These are phyloP conservation scores for Tipula vernalis DNA, from an alignment of 2,888 invertebrate species.

Conservation along the genomic window DNA sequence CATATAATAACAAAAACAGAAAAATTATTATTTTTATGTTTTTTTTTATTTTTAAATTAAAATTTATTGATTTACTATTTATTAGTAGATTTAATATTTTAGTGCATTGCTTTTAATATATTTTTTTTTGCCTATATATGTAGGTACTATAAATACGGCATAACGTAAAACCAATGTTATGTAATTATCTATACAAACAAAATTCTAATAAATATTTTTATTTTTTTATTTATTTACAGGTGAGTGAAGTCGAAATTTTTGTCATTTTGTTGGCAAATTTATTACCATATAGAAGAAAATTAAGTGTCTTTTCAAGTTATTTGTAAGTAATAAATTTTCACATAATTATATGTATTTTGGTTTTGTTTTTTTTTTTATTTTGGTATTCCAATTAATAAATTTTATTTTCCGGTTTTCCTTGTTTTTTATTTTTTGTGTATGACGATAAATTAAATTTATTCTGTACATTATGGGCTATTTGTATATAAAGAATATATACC, in stretches of 20 bases:
- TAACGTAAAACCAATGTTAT: no score
- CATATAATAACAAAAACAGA: slow-evolving; percentile 6
- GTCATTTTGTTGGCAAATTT: background rate
- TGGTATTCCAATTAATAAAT: background rate
- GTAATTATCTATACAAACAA: no score
- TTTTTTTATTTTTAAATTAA: background rate
- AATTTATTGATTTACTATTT: background rate
- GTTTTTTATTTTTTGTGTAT: background rate
- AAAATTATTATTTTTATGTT: background rate
- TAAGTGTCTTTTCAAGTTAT: background rate
- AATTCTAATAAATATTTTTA: background rate
- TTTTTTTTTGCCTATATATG: background rate
- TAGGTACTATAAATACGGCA: background rate
- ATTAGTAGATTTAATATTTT: slow-evolving; percentile 4
- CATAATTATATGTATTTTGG: background rate
- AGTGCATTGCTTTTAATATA: background rate
- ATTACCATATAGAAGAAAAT: background rate
- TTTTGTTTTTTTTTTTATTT: background rate
- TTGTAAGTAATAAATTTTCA: slow-evolving; percentile 4
- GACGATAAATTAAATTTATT: background rate
- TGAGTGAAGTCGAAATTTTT: background rate
- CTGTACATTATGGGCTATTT: background rate
- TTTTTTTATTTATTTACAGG: background rate
- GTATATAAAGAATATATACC: no score
- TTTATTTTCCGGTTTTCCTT: background rate